Percentiles rank a stretch among this genome's conserved stretches.
Evolutionary conservation across 2,113 vertebrate genomes (phyloP).

Genomic region (Petrocephalus microphthalmus): DNA sequence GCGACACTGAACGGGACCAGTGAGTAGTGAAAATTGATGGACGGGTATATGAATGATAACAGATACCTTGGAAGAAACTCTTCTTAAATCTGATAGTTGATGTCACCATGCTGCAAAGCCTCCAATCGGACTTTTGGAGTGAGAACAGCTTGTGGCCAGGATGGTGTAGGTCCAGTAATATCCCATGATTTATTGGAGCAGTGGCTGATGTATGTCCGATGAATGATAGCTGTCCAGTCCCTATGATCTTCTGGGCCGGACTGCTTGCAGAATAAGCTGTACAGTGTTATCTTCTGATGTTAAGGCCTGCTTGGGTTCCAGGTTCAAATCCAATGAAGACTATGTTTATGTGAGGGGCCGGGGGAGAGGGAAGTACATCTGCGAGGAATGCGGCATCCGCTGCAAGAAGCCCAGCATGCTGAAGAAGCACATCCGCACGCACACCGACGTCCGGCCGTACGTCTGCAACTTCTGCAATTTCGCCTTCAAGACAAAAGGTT

Average conservation of each 20-base stretch:
- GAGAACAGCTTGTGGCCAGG: not conserved
- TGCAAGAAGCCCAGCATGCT: constrained; percentile 99
- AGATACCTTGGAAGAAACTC: not conserved
- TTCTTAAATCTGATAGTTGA: not conserved
- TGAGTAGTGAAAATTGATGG: not conserved
- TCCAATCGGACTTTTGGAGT: not conserved
- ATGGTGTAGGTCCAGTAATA: not conserved
- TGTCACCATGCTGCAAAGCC: not conserved
- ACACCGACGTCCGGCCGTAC: constrained; percentile 92
- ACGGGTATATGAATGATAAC: not conserved
- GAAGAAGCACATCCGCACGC: constrained; percentile 96
- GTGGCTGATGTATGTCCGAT: not conserved
- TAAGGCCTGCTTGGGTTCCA: constrained; percentile 42
- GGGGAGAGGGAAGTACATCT: constrained; percentile 95
- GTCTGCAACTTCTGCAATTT: constrained; percentile 97
- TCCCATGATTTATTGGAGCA: not conserved
- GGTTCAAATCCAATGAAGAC: constrained; percentile 97
- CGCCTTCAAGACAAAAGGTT: constrained; percentile 99
- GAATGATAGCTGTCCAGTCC: not conserved
- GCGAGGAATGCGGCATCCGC: constrained; percentile 98
- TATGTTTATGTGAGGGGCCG: constrained; percentile 96
- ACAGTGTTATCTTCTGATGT: not conserved
- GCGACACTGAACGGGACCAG: not conserved
- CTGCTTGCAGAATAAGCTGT: not conserved
- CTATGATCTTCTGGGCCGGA: not conserved